Conservation (phyloP, 2,113 vertebrate genomes). For the Scortum barcoo region DNA sequence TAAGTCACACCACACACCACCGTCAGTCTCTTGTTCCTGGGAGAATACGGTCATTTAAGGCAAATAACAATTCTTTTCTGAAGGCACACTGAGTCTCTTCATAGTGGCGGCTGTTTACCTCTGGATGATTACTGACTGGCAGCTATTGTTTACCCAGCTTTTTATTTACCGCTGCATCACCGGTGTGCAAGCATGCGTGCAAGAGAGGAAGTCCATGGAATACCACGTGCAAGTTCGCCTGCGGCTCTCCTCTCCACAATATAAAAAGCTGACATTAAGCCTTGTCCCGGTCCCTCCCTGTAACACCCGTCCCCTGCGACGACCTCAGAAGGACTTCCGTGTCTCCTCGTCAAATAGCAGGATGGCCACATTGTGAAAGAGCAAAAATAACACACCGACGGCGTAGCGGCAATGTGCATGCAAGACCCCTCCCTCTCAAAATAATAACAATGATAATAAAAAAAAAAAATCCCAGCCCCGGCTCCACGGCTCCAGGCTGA, state of each 20-base stretch:
- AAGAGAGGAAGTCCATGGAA: slow-evolving; percentile 3
- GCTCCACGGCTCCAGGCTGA: slow-evolving; percentile 60
- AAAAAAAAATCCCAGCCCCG: slow-evolving; percentile 19
- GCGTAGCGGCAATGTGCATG: slow-evolving; percentile 5
- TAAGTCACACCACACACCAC: neutral
- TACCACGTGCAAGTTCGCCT: neutral
- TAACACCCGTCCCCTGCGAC: slow-evolving; percentile 36
- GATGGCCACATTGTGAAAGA: slow-evolving; percentile 46
- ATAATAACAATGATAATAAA: slow-evolving; percentile 49
- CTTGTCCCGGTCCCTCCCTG: slow-evolving; percentile 32
- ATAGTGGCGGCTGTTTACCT: slow-evolving; percentile 35
- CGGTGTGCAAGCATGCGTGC: slow-evolving; percentile 10
- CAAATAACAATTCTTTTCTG: neutral
- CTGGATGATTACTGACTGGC: slow-evolving; percentile 33
- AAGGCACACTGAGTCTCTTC: slow-evolving; percentile 14
- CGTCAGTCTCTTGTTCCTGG: neutral
- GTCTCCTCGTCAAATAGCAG: slow-evolving; percentile 47
- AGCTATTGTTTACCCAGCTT: slow-evolving; percentile 50
- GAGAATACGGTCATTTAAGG: slow-evolving; percentile 17
- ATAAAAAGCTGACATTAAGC: slow-evolving; percentile 66
- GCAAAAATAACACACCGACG: slow-evolving; percentile 35
- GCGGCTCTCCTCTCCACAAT: slow-evolving; percentile 31
- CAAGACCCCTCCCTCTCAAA: slow-evolving; percentile 23
- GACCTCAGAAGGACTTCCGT: slow-evolving; percentile 38
- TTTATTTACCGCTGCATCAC: slow-evolving; percentile 40